A percentile compares a stretch with the other conserved stretches of the same genome.
Conservation (phyloP, 2,113 vertebrate genomes). For the Camelus bactrianus region DNA sequence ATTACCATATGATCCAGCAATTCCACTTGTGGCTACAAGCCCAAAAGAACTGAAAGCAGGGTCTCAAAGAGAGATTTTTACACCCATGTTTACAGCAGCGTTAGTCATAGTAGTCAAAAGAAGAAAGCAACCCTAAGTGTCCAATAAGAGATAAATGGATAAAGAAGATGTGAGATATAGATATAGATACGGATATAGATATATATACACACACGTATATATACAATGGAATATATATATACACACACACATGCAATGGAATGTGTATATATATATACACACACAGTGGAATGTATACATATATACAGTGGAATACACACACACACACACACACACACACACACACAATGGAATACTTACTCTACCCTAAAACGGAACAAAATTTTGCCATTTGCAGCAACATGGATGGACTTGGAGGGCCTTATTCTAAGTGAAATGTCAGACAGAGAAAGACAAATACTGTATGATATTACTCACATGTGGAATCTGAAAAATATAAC, state of each 20-base stretch:
- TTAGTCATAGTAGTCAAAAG: neutral
- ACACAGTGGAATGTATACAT: no score
- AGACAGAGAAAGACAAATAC: neutral
- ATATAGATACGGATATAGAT: neutral
- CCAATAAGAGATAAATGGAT: neutral
- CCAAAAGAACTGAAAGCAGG: neutral
- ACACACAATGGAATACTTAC: neutral
- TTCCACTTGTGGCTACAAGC: neutral
- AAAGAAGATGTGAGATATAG: neutral
- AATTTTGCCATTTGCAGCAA: neutral
- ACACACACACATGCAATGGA: neutral
- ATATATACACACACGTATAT: no score
- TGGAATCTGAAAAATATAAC: neutral
- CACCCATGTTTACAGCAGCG: neutral
- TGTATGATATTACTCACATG: neutral
- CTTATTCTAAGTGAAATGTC: neutral
- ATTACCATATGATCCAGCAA: neutral
- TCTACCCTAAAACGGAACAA: neutral
- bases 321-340: neutral
- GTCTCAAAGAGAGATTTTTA: neutral
- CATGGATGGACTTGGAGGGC: neutral
- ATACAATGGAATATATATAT: neutral
- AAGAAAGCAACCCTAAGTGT: neutral
- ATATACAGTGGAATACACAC: neutral
- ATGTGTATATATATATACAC: no score